Evolutionary conservation across 2,888 invertebrate genomes (phyloP), one percentile per base, ranked within the genome.

Genomic region (Tachystola acroxantha): DNA sequence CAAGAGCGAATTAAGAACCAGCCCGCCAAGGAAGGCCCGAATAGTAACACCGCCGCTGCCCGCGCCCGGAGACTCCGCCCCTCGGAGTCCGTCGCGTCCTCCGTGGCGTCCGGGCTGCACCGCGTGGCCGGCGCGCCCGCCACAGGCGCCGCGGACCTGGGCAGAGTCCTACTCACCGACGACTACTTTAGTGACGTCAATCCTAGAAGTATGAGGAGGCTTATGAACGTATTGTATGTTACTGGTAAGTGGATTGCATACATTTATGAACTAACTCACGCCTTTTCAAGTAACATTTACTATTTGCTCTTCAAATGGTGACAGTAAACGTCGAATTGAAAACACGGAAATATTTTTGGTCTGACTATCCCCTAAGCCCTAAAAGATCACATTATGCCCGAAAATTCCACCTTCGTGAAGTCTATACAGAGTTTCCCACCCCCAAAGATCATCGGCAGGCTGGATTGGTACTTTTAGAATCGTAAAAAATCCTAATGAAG

Each of bases 161-260:
- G 95, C 27, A 92, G 95, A 54, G 96, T 97, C 85, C 88, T 99
- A 48, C 89, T 97, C 11, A 98, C 98, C 1, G 98, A 98, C 66
- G 98, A 99, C 77, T 99, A 99, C 88, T 99, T 99, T 78, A 98
- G 97, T 59, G 99, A 99, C 75, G 97, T 99, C 46, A 99, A 98
- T 87, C 99, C 99, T 0, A 89, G 98, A 31, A 97, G 97, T 59
- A 97, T 99, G 97, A 88, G 97, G 43, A 89, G 98, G 36, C 89
- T 98, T 13, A 96, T 98, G 96, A 98, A 99, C 78, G 97, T 98
- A 40, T 94, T 98, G 37, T 98, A 98, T 62, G 94, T 98, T 36
- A 98, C 98, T 42, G 96, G 96, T 95, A 57, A 64, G 56, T 36
- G 10, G 7, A 2, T 19, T 6, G 19, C 19, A 19, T 19, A n/a